Evolutionary conservation across 2,797 vertebrate species (phyloP).

Genomic region (Neosalanx taihuensis): DNA sequence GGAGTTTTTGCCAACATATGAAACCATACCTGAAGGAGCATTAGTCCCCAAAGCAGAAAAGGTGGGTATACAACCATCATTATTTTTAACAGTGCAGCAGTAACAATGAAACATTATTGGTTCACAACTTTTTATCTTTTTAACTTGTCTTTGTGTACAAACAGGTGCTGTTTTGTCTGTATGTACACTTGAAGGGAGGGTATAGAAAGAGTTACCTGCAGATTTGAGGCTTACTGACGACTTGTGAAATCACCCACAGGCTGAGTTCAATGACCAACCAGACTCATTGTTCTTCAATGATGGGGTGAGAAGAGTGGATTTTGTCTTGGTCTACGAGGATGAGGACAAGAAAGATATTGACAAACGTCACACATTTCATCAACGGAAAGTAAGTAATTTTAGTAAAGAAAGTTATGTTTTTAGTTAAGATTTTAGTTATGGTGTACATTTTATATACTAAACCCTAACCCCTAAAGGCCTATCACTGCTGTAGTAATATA

Average conservation of each 20-base stretch:
- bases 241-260: constrained; percentile 67
- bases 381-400: constrained; percentile 72
- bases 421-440: background rate
- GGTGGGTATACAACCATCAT: constrained; percentile 55
- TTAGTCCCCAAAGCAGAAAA: constrained; percentile 34
- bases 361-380: constrained; percentile 72
- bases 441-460: no score
- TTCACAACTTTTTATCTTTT: background rate
- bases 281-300: constrained; percentile 91
- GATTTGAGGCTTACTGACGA: constrained; percentile 40
- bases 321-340: constrained; percentile 89
- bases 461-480: no score
- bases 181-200: constrained; percentile 62
- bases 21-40: constrained; percentile 50
- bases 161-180: no score
- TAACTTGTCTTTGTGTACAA: background rate
- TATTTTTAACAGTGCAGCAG: background rate
- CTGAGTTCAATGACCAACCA: constrained; percentile 80
- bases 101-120: background rate
- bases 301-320: constrained; percentile 85
- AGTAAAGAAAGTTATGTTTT: background rate
- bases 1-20: constrained; percentile 70
- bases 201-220: constrained; percentile 37
- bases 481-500: no score
- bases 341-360: constrained; percentile 80